A percentile compares a stretch with the other conserved stretches of the same genome.
Conservation (phyloP, 2,113 vertebrate species). For the Clupea harengus region DNA sequence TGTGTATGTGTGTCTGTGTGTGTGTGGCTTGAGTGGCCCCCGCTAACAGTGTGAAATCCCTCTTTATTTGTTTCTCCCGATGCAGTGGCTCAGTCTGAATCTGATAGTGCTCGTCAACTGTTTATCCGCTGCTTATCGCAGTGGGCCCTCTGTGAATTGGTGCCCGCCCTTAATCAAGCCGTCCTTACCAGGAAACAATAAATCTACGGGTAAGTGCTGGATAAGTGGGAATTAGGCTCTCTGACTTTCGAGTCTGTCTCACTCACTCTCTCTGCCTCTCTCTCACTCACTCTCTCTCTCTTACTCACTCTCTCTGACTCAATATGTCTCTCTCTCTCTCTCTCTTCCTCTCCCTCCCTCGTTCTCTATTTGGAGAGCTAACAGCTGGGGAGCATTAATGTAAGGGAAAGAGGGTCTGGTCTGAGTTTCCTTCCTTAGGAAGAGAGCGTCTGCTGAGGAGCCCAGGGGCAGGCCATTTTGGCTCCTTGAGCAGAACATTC, state of each 20-base stretch:
- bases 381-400: conserved; percentile 55
- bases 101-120: conserved; percentile 39
- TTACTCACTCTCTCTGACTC: not conserved
- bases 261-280: conserved; percentile 18
- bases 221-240: conserved; percentile 50
- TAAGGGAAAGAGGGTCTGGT: conserved; percentile 38
- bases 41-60: conserved; percentile 44
- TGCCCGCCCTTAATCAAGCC: conserved; percentile 49
- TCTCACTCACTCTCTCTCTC: conserved; percentile 41
- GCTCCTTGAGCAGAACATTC: conserved; percentile 37
- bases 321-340: not conserved
- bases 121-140: conserved; percentile 25
- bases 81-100: conserved; percentile 46
- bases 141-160: conserved; percentile 21
- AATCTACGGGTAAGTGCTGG: conserved; percentile 52
- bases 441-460: conserved; percentile 43
- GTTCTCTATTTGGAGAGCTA: conserved; percentile 41
- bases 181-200: conserved; percentile 53
- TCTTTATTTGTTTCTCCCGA: not conserved
- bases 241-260: conserved; percentile 41
- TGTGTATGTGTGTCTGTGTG: not conserved
- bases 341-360: conserved; percentile 22
- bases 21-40: not conserved
- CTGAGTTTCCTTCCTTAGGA: conserved; percentile 53
- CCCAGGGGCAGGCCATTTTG: conserved; percentile 45